Base-by-base conservation (phyloP, 2,113 vertebrate species). In the Mirounga angustirostris region DNA sequence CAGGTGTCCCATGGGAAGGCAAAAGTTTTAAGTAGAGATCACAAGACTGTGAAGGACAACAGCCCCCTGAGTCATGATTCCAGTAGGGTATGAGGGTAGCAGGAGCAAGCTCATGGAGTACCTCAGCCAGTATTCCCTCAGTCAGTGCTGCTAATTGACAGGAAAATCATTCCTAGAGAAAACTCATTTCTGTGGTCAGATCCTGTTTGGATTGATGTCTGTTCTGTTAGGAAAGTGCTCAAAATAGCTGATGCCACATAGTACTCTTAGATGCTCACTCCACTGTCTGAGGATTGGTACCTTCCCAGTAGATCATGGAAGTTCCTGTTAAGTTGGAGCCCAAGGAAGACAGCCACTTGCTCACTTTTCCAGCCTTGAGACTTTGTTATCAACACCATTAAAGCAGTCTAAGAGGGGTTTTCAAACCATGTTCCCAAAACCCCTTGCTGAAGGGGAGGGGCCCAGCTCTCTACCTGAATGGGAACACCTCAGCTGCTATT, bases 111-210 rank as follows among this genome's bases (percentile, higher is more conserved):
- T 93, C 26, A 7, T 8, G 22, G 28, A 30, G 21, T 10, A 33
- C 52, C 4, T 26, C 26, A 50, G 18, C 36, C 58, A 78, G 1
- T 67, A n/a, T 74, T 13, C 26, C 14, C 24, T 76, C 73, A 74
- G 43, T 40, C 0, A 7, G 54, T 59, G 50, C 63, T 18, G 43
- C 30, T 73, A 87, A 4, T 0, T 0, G 0, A 65, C 0, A 0
- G 2, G 19, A 80, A 30, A 88, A 26, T 54, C 9, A 4, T 80
- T 67, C n/a, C 5, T 86, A 50, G 92, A 73, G 89, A 78, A 91
- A 93, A 8, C 19, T 74, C 71, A 69, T 0, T 0, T 40, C 24
- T 0, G 0, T 22, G 2, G 7, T 81, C 73, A 84, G 36, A 40
- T 46, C 59, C n/a, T 0, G 22, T 24, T 79, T 87, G 76, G 50